Evolutionary conservation across 2,797 vertebrate species (phyloP), one percentile per base, ranked within the genome.

Genomic region (Acrossocheilus wenchowensis): DNA sequence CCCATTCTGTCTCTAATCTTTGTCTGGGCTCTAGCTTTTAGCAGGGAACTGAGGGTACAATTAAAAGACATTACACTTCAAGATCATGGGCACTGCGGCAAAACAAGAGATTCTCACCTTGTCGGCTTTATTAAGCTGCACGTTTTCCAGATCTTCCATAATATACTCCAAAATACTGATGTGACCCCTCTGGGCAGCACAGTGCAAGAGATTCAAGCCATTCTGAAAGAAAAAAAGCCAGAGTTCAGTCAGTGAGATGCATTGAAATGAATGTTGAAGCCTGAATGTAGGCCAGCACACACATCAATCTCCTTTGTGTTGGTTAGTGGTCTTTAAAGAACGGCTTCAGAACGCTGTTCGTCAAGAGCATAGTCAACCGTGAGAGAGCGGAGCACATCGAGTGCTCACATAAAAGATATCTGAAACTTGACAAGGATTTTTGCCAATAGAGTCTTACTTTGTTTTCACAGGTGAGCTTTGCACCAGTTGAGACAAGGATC

Each of bases 101-200:
- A 39, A 60, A 52, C n/a, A 19, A 6, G 4, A 11, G 12, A 72
- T 87, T 86, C 88, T 93, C 89, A 98, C 97, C 94, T 97, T 97
- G 91, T 98, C 96, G 19, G 81, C 87, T 81, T 81, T 92, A 92
- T 99, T 96, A 68, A 97, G 90, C 84, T 82, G 86, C 60, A 97
- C n/a, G 0, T 96, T 93, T 68, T 98, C 97, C 54, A 98, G 95
- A 88, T 97, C 94, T 88, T 97, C 97, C 95, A 96, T 93, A 73
- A 97, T 93, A 90, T 97, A 99, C 62, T 95, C 94, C 87, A 98
- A 88, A 43, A 97, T 88, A 0, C 4, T 92, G 85, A 96, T 60
- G 41, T 98, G 97, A 39, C 97, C 97, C 87, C 96, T 94, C 91
- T 96, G 96, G 69, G 97, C 96, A 0, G 96, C 96, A 74, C 97